Evolutionary conservation across 2,113 vertebrate genomes (phyloP), one percentile per base, ranked within the genome.

Genomic region (Hypocryptadius cinnamomeus): DNA sequence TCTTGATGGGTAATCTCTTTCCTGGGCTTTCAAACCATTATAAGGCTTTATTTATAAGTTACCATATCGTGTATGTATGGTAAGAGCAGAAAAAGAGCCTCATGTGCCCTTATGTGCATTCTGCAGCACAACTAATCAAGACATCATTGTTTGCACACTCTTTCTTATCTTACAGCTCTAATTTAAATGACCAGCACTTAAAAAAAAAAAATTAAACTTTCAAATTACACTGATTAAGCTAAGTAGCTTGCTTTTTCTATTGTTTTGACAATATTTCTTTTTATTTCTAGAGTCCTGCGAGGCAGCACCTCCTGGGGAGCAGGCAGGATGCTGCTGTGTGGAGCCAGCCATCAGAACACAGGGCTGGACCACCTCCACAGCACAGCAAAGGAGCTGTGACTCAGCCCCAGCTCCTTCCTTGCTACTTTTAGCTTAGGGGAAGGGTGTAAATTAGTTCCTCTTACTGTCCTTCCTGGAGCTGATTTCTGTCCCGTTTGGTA

Each of bases 1-100:
- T 87, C 51, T 93, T 90, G 60, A 87, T 60, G 81, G 53, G n/a
- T 94, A 80, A 96, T 54, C 35, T 90, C 61, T 72, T 90, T 95
- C 59, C 22, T 24, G 15, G 53, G 42, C 47, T 85, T 95, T 91
- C 68, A 87, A 83, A 78, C 5, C 25, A 31, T 59, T 60, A 44
- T 57, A 61, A 79, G 20, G 28, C 4, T 82, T 95, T 92, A 77
- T 31, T 79, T 79, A 50, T 22, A 73, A 90, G 85, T 60, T 73
- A 51, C 15, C 4, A 16, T 8, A 11, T 63, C 65, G 40, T 50
- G 6, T 54, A 50, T 24, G 14, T 50, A 6, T 13, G 48, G 8
- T 45, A 82, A 94, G 48, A 89, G 44, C 47, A 94, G 69, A 66
- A 65, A 27, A 39, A 69, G 28, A 78, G 10, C 30, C 44, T 16